phyloP scores from a whole-genome alignment of 2,113 vertebrate genomes.

The Colius striatus region DNA sequence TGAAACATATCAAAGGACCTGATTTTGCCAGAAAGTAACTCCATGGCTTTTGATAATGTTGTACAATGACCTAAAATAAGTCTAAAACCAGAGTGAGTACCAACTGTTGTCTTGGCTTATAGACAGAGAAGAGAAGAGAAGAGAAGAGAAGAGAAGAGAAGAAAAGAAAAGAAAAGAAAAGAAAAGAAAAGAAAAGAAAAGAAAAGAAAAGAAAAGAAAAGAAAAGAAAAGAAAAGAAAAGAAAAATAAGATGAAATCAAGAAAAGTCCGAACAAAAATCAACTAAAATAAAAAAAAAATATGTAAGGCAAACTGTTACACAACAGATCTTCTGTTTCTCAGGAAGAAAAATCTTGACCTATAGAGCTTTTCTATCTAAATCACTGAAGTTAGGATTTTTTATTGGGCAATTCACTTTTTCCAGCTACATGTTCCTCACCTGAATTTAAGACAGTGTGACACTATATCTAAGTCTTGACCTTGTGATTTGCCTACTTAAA shows the following conservation, averaged over 20 bases:
- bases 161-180: too few relatives aligned
- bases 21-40: conserved; percentile 26
- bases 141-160: too few relatives aligned
- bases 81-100: not conserved
- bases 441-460: not conserved
- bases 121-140: not conserved
- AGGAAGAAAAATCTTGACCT: not conserved
- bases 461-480: not conserved
- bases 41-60: not conserved
- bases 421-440: not conserved
- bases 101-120: not conserved
- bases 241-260: not conserved
- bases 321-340: not conserved
- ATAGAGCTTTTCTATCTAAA: not conserved
- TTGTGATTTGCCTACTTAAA: not conserved
- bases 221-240: not conserved
- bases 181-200: not conserved
- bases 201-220: too few relatives aligned
- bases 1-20: not conserved
- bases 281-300: not conserved
- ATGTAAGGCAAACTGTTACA: not conserved
- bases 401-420: not conserved
- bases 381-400: not conserved
- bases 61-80: not conserved
- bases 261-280: not conserved